Evolutionary conservation across 2,888 invertebrate species (phyloP).

Genomic region (Phalera bucephala): DNA sequence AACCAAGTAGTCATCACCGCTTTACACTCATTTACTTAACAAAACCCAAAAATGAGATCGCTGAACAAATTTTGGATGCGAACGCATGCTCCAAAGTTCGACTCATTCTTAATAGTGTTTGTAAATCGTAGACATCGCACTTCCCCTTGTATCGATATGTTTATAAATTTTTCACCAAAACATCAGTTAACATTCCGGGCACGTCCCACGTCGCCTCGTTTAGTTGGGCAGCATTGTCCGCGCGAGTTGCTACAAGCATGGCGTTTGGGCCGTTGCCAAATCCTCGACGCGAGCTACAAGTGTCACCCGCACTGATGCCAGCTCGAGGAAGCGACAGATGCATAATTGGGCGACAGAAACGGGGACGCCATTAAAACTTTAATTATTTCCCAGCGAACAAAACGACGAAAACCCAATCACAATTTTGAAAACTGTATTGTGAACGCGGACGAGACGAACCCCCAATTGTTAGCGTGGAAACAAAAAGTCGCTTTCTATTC

Average conservation of each 20-base stretch:
- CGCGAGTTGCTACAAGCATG: slow-evolving; percentile 34
- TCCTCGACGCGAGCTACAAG: slow-evolving; percentile 63
- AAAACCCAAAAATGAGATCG: no score
- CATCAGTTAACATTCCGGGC: slow-evolving; percentile 33
- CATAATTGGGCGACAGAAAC: slow-evolving; percentile 64
- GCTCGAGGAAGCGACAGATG: slow-evolving; percentile 55
- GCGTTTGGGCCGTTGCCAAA: slow-evolving; percentile 64
- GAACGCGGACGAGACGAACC: slow-evolving; percentile 21
- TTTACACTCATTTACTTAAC: no score
- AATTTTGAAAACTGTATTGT: slow-evolving; percentile 21
- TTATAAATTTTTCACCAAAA: slow-evolving; percentile 25
- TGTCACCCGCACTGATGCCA: slow-evolving; percentile 57
- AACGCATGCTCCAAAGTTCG: no score
- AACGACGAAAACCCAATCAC: slow-evolving; percentile 20
- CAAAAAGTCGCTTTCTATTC: slow-evolving; percentile 44
- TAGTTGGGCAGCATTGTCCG: slow-evolving; percentile 31
- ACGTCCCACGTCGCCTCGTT: slow-evolving; percentile 31
- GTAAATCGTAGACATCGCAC: slow-evolving; percentile 2
- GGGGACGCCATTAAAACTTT: slow-evolving; percentile 51
- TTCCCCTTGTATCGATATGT: slow-evolving; percentile 14
- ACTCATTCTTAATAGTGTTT: not conserved
- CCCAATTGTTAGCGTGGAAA: slow-evolving; percentile 34
- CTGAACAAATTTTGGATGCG: no score
- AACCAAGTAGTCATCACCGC: no score
- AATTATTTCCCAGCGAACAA: slow-evolving; percentile 36